A percentile compares a stretch with the other conserved stretches of the same genome.
These are phyloP conservation scores for Nebria ingens DNA, from an alignment of 1,140 invertebrate genomes.

Conservation along the genomic window DNA sequence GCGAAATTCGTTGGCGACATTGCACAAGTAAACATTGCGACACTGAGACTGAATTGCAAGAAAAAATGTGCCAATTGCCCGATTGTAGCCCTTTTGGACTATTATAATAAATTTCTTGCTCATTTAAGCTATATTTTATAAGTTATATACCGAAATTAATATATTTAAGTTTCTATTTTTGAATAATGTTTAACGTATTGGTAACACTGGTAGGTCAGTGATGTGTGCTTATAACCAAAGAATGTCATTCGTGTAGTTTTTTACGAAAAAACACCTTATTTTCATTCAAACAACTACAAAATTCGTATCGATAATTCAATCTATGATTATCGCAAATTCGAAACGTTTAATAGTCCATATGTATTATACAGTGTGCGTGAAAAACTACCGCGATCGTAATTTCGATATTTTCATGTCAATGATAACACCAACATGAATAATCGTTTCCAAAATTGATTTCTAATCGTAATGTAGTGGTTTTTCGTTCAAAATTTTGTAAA, in stretches of 20 bases:
- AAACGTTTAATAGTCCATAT: conserved; percentile 7
- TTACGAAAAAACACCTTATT: too few relatives aligned
- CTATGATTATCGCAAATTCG: background rate
- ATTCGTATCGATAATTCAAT: too few relatives aligned
- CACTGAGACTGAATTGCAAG: conserved; percentile 39
- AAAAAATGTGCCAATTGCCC: conserved; percentile 37
- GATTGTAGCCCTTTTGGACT: conserved; percentile 28
- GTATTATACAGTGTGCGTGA: conserved; percentile 13
- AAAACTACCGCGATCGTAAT: conserved; percentile 14
- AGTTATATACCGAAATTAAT: too few relatives aligned
- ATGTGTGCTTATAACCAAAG: background rate
- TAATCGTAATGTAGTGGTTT: background rate
- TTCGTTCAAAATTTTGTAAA: background rate
- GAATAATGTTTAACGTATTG: too few relatives aligned
- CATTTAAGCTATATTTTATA: too few relatives aligned
- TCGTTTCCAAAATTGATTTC: background rate
- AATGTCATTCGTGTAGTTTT: background rate
- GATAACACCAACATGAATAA: conserved; percentile 24
- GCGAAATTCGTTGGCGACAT: conserved; percentile 44
- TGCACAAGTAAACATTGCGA: conserved; percentile 32
- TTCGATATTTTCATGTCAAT: conserved; percentile 22
- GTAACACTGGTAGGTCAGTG: too few relatives aligned
- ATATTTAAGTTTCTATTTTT: too few relatives aligned
- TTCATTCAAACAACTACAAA: too few relatives aligned
- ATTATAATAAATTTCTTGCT: too few relatives aligned